Percentiles rank a stretch among this genome's conserved stretches.
Conservation (phyloP, 1,140 invertebrate species). For the Heterodera carotae region DNA sequence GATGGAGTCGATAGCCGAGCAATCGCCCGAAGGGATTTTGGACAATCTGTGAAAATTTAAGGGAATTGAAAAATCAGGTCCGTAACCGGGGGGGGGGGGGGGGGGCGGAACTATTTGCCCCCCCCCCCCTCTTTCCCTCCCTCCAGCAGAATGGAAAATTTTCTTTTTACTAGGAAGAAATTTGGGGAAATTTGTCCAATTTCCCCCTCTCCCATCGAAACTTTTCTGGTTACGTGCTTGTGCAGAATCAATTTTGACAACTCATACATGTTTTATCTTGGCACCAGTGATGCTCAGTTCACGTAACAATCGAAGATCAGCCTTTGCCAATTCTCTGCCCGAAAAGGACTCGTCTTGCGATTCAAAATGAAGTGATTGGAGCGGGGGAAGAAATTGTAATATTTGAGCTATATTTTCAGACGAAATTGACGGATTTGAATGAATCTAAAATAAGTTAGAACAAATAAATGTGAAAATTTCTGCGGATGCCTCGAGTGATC, state of each 20-base stretch:
- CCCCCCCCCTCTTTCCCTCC: no score
- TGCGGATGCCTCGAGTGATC: slow-evolving; percentile 2
- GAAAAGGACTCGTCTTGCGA: slow-evolving; percentile 20
- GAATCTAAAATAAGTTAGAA: slow-evolving; percentile 34
- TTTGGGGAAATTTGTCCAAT: no score
- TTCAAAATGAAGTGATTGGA: slow-evolving; percentile 45
- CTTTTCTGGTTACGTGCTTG: no score
- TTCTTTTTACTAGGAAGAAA: neutral
- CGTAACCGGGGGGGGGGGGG: no score
- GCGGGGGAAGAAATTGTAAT: slow-evolving; percentile 41
- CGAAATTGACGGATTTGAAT: slow-evolving; percentile 38
- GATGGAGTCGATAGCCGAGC: slow-evolving; percentile 34
- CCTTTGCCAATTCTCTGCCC: slow-evolving; percentile 30
- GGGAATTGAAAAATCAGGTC: neutral
- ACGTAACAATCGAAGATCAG: slow-evolving; percentile 43
- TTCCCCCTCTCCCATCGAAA: no score
- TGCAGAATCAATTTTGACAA: no score
- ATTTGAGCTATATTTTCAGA: slow-evolving; percentile 43
- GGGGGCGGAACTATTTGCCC: no score
- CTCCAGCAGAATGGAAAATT: no score
- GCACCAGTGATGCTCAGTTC: slow-evolving; percentile 42
- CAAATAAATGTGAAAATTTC: slow-evolving; percentile 15
- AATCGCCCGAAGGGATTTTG: slow-evolving; percentile 31
- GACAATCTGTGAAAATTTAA: slow-evolving; percentile 38
- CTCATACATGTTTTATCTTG: slow-evolving; percentile 37